Evolutionary conservation across 2,888 invertebrate genomes (phyloP), one percentile per base, ranked within the genome.

Genomic region (Timandra comae): DNA sequence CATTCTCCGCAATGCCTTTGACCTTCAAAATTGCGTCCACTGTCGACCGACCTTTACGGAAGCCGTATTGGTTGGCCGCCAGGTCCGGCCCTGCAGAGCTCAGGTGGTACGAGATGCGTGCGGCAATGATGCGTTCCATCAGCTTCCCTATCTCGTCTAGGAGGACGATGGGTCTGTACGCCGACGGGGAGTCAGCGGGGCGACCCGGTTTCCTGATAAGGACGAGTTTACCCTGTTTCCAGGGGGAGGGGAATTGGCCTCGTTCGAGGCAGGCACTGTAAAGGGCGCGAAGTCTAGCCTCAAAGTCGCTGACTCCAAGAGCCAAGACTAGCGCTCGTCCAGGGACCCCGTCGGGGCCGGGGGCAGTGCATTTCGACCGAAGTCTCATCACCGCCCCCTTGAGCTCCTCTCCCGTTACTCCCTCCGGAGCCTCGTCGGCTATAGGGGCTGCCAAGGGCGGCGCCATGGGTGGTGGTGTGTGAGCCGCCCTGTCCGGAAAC

Each of bases 21-120:
- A 49, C 16, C 10, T 29, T 27, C 8, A 22, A 1, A 2, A 44
- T 23, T 2, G 42, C 40, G n/a, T 39, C 38, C 1, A 41, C 3
- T 0, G 39, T 36, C 1, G 36, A 40, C 6, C 33, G 23, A 10
- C 29, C 13, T 7, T 3, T 9, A 8, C 42, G 29, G 8, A 46
- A 40, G 0, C 42, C 45, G 12, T 20, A 41, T 12, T 39, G 34
- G 12, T 22, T 27, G 0, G 35, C 35, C 0, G 41, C n/a, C 9
- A 47, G 16, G 6, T 42, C 22, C 0, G 38, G 47, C 0, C 52
- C 47, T 3, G 11, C 26, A 0, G 12, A 13, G 2, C 27, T 7
- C 2, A 46, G 22, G 4, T 46, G 43, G 1, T 20, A 2, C 3
- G 23, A 9, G 9, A 45, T 28, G n/a, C 43, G 41, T 13, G 12